A percentile compares a stretch with the other conserved stretches of the same genome.
These are phyloP conservation scores for Eurois occulta DNA, from an alignment of 2,888 invertebrate genomes.

Conservation along the genomic window DNA sequence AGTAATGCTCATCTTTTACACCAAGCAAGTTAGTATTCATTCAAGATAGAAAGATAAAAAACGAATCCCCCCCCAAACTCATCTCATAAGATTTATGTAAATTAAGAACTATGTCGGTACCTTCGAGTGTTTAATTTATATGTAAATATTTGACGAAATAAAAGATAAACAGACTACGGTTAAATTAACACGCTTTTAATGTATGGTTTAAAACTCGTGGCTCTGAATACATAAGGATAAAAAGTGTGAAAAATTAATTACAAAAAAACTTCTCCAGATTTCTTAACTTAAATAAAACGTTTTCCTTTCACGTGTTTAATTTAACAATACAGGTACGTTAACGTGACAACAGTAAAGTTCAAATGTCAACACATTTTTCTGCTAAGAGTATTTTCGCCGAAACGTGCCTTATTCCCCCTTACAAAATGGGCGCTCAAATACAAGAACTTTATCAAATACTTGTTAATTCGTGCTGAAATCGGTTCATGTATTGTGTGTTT, in stretches of 20 bases:
- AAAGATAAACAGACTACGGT: conserved; percentile 7
- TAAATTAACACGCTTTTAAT: conserved; percentile 16
- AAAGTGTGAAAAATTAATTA: background rate
- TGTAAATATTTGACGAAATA: conserved; percentile 32
- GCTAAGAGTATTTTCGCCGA: conserved; percentile 18
- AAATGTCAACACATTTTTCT: conserved; percentile 46
- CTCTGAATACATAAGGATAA: conserved; percentile 12
- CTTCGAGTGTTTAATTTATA: conserved; percentile 17
- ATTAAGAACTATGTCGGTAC: conserved; percentile 19
- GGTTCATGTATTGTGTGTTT: background rate
- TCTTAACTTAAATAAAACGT: conserved; percentile 23
- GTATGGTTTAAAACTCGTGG: conserved; percentile 15
- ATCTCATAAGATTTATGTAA: conserved; percentile 19
- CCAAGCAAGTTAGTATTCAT: conserved; percentile 1
- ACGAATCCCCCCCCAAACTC: background rate
- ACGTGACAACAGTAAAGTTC: conserved; percentile 48
- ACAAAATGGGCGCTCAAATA: conserved; percentile 28
- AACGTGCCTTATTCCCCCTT: conserved; percentile 19
- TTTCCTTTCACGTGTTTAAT: conserved; percentile 41
- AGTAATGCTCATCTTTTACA: background rate
- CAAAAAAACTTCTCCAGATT: background rate
- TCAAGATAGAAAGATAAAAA: conserved; percentile 5
- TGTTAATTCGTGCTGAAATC: background rate
- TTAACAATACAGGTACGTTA: conserved; percentile 32
- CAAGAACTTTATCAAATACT: conserved; percentile 22